Percentiles rank a stretch among this genome's conserved stretches.
These are phyloP conservation scores for Anguilla pacifica DNA, from an alignment of 2,797 vertebrate genomes.

Conservation along the genomic window DNA sequence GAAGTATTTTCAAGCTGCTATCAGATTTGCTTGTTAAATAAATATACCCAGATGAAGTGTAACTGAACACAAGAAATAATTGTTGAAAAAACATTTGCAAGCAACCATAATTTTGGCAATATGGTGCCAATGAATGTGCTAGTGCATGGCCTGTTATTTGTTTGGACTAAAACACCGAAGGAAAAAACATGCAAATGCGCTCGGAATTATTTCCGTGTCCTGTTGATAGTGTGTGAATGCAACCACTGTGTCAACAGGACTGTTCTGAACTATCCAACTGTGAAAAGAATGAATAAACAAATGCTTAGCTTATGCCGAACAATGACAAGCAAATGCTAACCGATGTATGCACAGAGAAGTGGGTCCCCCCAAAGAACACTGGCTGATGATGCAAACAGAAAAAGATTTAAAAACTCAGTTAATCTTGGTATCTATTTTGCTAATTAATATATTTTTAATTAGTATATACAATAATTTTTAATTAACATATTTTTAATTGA, in stretches of 20 bases:
- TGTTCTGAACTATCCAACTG: slow-evolving; percentile 58
- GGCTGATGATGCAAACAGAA: slow-evolving; percentile 36
- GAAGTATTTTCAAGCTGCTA: background rate
- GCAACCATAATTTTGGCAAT: background rate
- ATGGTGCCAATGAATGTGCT: background rate
- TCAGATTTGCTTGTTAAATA: background rate
- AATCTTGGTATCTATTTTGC: background rate
- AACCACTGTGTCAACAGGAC: slow-evolving; percentile 53
- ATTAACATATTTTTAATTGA: too few relatives aligned
- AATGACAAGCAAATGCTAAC: slow-evolving; percentile 32
- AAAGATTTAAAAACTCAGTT: slow-evolving; percentile 19
- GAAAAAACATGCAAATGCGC: slow-evolving; percentile 68
- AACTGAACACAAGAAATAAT: background rate
- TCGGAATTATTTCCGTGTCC: slow-evolving; percentile 53
- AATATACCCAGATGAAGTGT: background rate
- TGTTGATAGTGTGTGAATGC: slow-evolving; percentile 46
- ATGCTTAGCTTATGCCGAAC: slow-evolving; percentile 44
- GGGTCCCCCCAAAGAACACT: slow-evolving; percentile 44
- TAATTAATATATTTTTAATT: background rate
- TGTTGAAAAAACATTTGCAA: background rate
- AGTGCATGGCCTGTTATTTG: slow-evolving; percentile 51
- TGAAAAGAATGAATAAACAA: slow-evolving; percentile 65
- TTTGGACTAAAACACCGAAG: slow-evolving; percentile 40
- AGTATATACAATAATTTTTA: too few relatives aligned
- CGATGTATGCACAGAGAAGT: slow-evolving; percentile 36